phyloP scores from a whole-genome alignment of 2,113 vertebrate species.

The Elaphurus davidianus region DNA sequence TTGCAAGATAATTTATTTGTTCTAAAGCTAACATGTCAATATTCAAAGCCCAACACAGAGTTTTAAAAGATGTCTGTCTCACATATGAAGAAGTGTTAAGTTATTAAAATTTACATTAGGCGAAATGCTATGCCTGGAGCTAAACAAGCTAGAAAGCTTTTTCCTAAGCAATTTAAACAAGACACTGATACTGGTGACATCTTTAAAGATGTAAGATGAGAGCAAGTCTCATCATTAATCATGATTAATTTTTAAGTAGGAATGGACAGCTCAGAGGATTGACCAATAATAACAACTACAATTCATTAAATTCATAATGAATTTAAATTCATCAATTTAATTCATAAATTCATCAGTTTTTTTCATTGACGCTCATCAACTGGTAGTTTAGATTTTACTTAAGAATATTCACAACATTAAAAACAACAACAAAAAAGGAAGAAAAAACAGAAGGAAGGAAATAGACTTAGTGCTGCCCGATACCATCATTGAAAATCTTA shows the following conservation, averaged over 20 bases:
- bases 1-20: background rate
- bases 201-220: background rate
- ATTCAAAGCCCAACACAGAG: background rate
- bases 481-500: conserved; percentile 24
- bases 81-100: background rate
- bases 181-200: background rate
- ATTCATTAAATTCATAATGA: background rate
- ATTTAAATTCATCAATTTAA: background rate
- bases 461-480: background rate
- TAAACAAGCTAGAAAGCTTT: conserved; percentile 28
- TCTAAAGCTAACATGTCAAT: conserved; percentile 16
- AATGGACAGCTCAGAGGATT: background rate
- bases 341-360: background rate
- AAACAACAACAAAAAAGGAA: background rate
- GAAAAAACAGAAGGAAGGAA: background rate
- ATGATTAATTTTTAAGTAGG: conserved; percentile 36
- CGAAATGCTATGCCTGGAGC: background rate
- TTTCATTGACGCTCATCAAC: background rate
- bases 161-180: conserved; percentile 37
- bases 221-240: background rate
- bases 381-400: background rate
- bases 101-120: conserved; percentile 16
- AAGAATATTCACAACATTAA: conserved; percentile 8
- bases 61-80: conserved; percentile 12
- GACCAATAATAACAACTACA: background rate